Base-by-base conservation (phyloP, 1,140 invertebrate genomes). In the Zaprionus nigranus region DNA sequence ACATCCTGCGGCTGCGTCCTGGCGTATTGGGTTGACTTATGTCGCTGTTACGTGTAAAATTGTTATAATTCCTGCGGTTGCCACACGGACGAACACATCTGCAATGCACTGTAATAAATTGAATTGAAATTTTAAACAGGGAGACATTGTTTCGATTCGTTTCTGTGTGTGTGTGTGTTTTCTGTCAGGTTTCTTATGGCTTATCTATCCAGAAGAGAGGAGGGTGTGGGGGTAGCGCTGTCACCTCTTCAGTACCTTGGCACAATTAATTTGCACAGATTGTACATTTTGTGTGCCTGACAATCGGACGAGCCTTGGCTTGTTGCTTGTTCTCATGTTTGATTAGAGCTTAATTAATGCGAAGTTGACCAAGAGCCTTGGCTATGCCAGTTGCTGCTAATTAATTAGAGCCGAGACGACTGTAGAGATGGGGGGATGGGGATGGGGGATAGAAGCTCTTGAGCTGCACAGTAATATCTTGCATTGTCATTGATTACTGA, bases 31-130 rank as follows among this genome's bases (percentile, higher is more conserved):
- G n/a, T 63, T 92, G 87, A 92, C 91, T 92, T 92, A 86, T 90
- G 91, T 72, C 87, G 81, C 91, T 77, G 77, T 90, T 76, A 92
- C 87, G 91, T 92, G 91, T 90, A 92, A 92, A 86, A 77, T 90
- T 90, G 84, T 75, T 83, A 92, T 92, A 92, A 83, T 86, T 92
- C 84, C 81, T 92, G 91, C 53, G 91, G 91, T 92, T 92, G 81
- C 85, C 68, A 82, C 69, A 80, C 67, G 11, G 49, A 5, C 56
- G 7, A 53, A 11, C 20, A 51, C 46, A 51, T 51, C 46, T 51
- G 46, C 11, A 20, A 6, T 58, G 68, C 69, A 62, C 40, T 30
- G 28, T 30, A 79, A 59, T 69, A 30, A 79, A 86, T 75, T 71
- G 63, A 61, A 69, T 64, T 64, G 62, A 26, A 56, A 57, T 65